These are phyloP conservation scores for Pangasius macronema DNA, from an alignment of 2,797 vertebrate genomes.

Conservation along the genomic window DNA sequence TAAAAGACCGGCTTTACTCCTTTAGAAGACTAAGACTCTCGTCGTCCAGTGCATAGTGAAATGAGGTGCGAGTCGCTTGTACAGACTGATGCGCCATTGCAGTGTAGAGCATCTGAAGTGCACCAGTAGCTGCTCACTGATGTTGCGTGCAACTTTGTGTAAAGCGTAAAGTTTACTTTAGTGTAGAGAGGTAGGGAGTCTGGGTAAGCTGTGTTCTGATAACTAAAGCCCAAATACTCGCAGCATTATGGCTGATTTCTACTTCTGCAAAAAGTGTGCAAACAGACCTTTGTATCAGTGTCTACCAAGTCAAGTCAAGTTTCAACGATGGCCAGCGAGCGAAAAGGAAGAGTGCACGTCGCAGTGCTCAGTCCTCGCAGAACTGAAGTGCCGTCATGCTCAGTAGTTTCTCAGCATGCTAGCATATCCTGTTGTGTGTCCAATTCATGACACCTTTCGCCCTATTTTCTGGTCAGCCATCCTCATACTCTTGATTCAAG, in stretches of 20 bases:
- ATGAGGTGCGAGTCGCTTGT: background rate
- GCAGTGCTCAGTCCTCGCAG: background rate
- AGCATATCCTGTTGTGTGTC: background rate
- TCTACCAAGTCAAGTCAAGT: background rate
- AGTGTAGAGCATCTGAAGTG: background rate
- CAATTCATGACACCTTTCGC: background rate
- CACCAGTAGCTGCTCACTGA: background rate
- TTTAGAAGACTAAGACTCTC: background rate
- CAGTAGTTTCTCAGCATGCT: background rate
- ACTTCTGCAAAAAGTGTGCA: background rate
- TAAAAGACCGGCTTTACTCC: background rate
- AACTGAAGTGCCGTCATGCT: background rate
- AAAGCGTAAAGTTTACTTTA: background rate
- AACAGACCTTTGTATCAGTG: background rate
- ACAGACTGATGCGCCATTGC: background rate
- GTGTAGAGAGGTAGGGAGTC: background rate
- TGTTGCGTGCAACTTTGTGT: background rate
- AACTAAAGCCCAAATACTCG: background rate
- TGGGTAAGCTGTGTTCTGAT: background rate
- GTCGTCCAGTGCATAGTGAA: background rate
- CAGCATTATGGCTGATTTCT: background rate
- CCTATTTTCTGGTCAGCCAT: background rate
- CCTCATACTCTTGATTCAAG: background rate
- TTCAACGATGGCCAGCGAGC: background rate
- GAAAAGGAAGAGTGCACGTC: background rate